These are phyloP conservation scores for Danio rerio DNA, from an alignment of 2,113 vertebrate species.

Conservation along the genomic window GRCz12tu NC_133182.1:18986001-18986500, in stretches of 20 bases:
- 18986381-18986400: too few relatives aligned
- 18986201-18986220: too few relatives aligned
- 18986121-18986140: conserved; percentile 66
- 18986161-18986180: conserved; percentile 62
- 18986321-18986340: too few relatives aligned
- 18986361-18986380: too few relatives aligned
- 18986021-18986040: neutral
- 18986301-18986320: too few relatives aligned
- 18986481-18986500: too few relatives aligned
- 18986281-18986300: neutral
- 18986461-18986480: too few relatives aligned
- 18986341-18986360: too few relatives aligned
- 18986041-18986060: neutral
- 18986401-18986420: too few relatives aligned
- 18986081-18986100: conserved; percentile 65
- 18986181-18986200: conserved; percentile 20
- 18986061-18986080: neutral
- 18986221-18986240: neutral
- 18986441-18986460: too few relatives aligned
- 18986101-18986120: conserved; percentile 68
- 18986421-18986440: too few relatives aligned
- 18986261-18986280: neutral
- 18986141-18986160: conserved; percentile 67
- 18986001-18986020: neutral
- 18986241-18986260: neutral